Evolutionary conservation across 2,888 invertebrate species (phyloP).

Genomic region (Oscheius myriophilus): DNA sequence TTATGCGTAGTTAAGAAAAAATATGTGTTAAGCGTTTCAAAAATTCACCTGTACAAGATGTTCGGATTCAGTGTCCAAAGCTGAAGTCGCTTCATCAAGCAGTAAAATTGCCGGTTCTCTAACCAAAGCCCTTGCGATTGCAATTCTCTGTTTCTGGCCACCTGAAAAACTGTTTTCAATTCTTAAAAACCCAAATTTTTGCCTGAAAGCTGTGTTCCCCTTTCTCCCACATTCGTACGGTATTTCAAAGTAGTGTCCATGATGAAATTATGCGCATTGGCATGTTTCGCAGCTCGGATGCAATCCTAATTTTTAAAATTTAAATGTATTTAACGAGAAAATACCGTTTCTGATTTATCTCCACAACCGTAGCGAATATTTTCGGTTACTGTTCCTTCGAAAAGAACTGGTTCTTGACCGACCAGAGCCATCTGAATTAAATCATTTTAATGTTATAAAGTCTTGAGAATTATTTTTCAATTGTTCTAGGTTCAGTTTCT

Average conservation of each 20-base stretch:
- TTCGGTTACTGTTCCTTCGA: conserved; percentile 71
- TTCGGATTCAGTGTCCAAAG: conserved; percentile 65
- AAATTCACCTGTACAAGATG: conserved; percentile 61
- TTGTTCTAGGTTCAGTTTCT: neutral
- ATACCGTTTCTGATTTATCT: conserved; percentile 36
- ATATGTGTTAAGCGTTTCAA: too few species aligned
- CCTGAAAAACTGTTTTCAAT: conserved; percentile 33
- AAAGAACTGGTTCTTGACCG: conserved; percentile 73
- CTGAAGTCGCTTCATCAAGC: conserved; percentile 65
- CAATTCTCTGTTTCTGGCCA: conserved; percentile 64
- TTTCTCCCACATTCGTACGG: conserved; percentile 73
- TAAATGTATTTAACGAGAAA: conserved; percentile 5
- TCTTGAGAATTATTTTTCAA: neutral
- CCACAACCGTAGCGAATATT: conserved; percentile 68
- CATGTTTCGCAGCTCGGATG: conserved; percentile 70
- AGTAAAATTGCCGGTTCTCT: conserved; percentile 65
- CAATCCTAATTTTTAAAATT: conserved; percentile 42
- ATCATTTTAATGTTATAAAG: neutral
- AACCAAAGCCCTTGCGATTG: conserved; percentile 62
- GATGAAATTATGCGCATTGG: conserved; percentile 73
- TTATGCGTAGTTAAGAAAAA: too few species aligned
- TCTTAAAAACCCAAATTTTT: neutral
- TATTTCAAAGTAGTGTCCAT: conserved; percentile 71
- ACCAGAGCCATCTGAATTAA: conserved; percentile 71
- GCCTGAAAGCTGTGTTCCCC: conserved; percentile 73